These are phyloP conservation scores for Trochalopteron elliotii DNA, from an alignment of 2,113 vertebrate genomes.

Conservation along the genomic window DNA sequence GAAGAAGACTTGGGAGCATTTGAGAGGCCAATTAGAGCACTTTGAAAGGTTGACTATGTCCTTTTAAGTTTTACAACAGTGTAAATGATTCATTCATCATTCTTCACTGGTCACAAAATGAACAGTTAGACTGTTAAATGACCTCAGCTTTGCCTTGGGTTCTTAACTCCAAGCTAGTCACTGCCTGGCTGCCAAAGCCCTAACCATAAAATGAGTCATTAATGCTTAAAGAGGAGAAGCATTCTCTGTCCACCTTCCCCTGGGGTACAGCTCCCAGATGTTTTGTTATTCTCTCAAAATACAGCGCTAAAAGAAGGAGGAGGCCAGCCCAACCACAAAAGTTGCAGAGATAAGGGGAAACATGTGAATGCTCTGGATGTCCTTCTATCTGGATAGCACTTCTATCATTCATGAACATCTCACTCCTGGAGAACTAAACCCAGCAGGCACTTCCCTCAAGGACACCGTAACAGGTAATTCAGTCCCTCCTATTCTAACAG, in stretches of 20 bases:
- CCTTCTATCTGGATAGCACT: no score
- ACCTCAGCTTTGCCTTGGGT: constrained; percentile 10
- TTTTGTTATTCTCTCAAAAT: not conserved
- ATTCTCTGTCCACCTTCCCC: not conserved
- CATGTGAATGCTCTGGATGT: fast-evolving
- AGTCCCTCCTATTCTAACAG: not conserved
- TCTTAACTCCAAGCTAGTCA: constrained; percentile 18
- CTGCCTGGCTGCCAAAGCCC: not conserved
- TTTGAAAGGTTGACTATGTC: not conserved
- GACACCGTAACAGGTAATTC: not conserved
- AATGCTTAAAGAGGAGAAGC: not conserved
- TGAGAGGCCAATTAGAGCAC: constrained; percentile 22
- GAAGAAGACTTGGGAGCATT: not conserved
- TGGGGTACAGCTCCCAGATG: not conserved
- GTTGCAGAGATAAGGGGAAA: not conserved
- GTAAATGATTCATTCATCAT: constrained; percentile 43
- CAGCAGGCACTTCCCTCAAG: not conserved
- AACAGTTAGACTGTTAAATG: constrained; percentile 31
- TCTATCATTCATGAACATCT: not conserved
- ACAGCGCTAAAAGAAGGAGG: fast-evolving
- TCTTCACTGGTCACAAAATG: constrained; percentile 46
- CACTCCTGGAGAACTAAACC: not conserved
- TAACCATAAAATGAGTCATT: constrained; percentile 28
- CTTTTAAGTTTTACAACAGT: constrained; percentile 20
- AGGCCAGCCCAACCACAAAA: not conserved